These are phyloP conservation scores for Poeciliopsis infans DNA, from an alignment of 2,797 vertebrate genomes.

Conservation along the genomic window DNA sequence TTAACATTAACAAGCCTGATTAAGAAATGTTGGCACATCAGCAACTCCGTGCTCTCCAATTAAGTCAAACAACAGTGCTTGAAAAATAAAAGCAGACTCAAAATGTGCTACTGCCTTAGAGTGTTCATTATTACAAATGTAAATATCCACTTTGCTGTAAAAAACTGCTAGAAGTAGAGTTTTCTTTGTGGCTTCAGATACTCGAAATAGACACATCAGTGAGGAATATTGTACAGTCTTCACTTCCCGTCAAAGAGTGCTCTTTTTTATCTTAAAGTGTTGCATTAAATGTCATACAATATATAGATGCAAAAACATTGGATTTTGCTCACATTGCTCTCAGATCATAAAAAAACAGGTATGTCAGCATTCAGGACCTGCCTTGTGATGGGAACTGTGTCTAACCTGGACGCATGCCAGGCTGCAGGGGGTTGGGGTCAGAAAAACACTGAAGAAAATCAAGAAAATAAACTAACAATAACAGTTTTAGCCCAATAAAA, in stretches of 20 bases:
- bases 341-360: slow-evolving; percentile 55
- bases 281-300: slow-evolving; percentile 54
- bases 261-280: slow-evolving; percentile 39
- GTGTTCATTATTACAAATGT: not conserved
- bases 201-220: slow-evolving; percentile 12
- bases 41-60: not conserved
- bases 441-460: slow-evolving; percentile 2
- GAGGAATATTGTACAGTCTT: slow-evolving; percentile 12
- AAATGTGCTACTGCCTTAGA: not conserved
- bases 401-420: slow-evolving; percentile 42
- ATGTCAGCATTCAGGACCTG: slow-evolving; percentile 52
- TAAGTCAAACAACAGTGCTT: not conserved
- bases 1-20: not conserved
- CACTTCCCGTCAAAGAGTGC: slow-evolving; percentile 33
- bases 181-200: not conserved
- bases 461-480: not conserved
- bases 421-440: not conserved
- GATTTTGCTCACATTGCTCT: slow-evolving; percentile 67
- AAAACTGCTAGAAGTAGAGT: not conserved
- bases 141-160: not conserved
- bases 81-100: not conserved
- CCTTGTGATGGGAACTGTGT: slow-evolving; percentile 53
- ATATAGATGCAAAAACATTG: slow-evolving; percentile 56
- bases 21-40: not conserved
- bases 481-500: not conserved